These are phyloP conservation scores for Aeoliscus strigatus DNA, from an alignment of 2,797 vertebrate genomes.

Conservation along the genomic window DNA sequence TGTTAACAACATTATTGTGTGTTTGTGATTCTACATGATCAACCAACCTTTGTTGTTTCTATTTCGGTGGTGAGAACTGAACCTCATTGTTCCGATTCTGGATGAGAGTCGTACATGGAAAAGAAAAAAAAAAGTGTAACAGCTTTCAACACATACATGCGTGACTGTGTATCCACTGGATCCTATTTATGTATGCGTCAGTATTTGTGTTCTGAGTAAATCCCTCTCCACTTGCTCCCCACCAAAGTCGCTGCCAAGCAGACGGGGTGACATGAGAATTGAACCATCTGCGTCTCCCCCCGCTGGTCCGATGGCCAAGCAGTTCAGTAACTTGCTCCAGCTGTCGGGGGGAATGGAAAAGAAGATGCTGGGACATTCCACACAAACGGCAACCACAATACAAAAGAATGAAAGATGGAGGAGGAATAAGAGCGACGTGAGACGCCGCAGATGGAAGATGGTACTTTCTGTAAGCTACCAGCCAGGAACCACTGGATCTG, in stretches of 20 bases:
- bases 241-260: constrained; percentile 61
- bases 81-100: no score
- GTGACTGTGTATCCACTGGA: constrained; percentile 27
- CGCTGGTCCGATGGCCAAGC: constrained; percentile 35
- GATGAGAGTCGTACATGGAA: constrained; percentile 19
- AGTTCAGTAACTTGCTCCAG: constrained; percentile 64
- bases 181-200: constrained; percentile 33
- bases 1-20: no score
- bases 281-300: constrained; percentile 65
- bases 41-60: no score
- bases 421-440: constrained; percentile 30
- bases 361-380: constrained; percentile 53
- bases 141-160: constrained; percentile 19
- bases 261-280: constrained; percentile 67
- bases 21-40: no score
- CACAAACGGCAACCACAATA: constrained; percentile 36
- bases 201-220: constrained; percentile 39
- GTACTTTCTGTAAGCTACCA: constrained; percentile 34
- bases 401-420: constrained; percentile 47
- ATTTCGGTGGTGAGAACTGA: no score
- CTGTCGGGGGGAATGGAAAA: constrained; percentile 65
- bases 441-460: constrained; percentile 45
- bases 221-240: constrained; percentile 57
- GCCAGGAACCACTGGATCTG: no score
- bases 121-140: constrained; percentile 46